A percentile compares a stretch with the other conserved stretches of the same genome.
These are phyloP conservation scores for Chouioia cunea DNA, from an alignment of 2,888 invertebrate genomes.

Conservation along the genomic window DNA sequence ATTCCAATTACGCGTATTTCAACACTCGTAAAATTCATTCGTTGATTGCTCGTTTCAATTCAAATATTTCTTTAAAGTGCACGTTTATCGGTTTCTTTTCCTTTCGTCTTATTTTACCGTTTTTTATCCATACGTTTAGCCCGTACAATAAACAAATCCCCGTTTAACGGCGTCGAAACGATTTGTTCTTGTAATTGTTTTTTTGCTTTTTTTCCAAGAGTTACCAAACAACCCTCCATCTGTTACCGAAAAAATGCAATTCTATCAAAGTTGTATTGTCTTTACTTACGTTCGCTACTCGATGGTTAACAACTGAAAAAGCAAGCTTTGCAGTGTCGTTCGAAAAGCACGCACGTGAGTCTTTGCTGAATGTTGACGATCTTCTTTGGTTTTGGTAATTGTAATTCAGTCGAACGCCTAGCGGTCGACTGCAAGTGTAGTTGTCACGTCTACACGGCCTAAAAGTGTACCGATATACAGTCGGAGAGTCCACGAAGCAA, in stretches of 20 bases:
- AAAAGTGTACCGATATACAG: constrained; percentile 3
- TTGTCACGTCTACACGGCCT: constrained; percentile 17
- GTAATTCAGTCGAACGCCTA: constrained; percentile 29
- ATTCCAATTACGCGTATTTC: too few species aligned
- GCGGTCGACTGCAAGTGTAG: constrained; percentile 18
- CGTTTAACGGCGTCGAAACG: constrained; percentile 14
- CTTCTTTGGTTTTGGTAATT: background rate
- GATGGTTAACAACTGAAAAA: constrained; percentile 1
- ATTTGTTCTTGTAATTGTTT: constrained; percentile 1
- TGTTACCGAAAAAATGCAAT: constrained; percentile 23
- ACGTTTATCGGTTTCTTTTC: background rate
- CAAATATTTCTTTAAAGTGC: too few species aligned
- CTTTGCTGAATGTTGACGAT: constrained; percentile 7
- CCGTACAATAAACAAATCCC: constrained; percentile 3
- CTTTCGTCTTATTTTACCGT: background rate
- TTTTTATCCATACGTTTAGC: too few species aligned
- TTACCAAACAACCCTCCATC: constrained; percentile 6
- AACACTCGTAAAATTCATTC: too few species aligned
- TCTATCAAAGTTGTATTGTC: constrained; percentile 46
- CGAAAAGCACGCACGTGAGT: background rate
- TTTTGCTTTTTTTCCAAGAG: constrained; percentile 13
- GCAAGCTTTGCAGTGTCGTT: background rate
- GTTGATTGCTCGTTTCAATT: too few species aligned
- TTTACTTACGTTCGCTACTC: constrained; percentile 25
- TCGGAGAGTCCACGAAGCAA: constrained; percentile 16